Base-by-base conservation (phyloP, 2,888 invertebrate species). In the Hipparchia sbordonii region DNA sequence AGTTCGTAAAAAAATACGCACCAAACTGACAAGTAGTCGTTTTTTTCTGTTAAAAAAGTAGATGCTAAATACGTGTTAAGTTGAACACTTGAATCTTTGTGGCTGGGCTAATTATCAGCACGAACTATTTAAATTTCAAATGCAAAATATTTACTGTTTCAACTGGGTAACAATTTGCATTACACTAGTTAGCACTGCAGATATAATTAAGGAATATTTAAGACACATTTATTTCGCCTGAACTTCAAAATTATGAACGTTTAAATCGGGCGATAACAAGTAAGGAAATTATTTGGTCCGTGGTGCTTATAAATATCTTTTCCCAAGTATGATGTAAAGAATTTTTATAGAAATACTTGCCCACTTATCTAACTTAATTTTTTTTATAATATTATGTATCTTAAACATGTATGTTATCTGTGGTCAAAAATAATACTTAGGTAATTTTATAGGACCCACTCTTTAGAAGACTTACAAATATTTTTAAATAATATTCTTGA, bases 91-190 rank as follows among this genome's bases (percentile, higher is more conserved):
- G 23, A 68, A 56, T 67, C 54, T 39, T 48, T 10, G 61, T 51
- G 61, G 62, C 62, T 46, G 67, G 70, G 70, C 13, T 57, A 73
- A 71, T 73, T 73, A 71, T 65, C 67, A 59, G 51, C 73, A 71
- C 73, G 73, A 65, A 68, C 63, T 54, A 46, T 52, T 60, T 45
- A 61, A 61, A 52, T 33, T 39, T 48, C 48, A 48, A 2, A 48
- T 67, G 67, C 23, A 33, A 65, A 65, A 65, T 65, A 13, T 48
- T 51, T 48, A 48, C 48, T 48, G 48, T 4, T 48, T 48, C 6
- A 61, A 56, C 67, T 48, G 61, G 66, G 61, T 62, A 71, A 67
- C 60, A 66, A 71, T 71, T 71, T 71, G 65, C 57, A 63, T 59
- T 62, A 45, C 33, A n/a, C 51, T 70, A 54, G 6, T 71, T 59